Evolutionary conservation across 2,797 vertebrate genomes (phyloP), one percentile per base, ranked within the genome.

Genomic region (Ambastaia sidthimunki): DNA sequence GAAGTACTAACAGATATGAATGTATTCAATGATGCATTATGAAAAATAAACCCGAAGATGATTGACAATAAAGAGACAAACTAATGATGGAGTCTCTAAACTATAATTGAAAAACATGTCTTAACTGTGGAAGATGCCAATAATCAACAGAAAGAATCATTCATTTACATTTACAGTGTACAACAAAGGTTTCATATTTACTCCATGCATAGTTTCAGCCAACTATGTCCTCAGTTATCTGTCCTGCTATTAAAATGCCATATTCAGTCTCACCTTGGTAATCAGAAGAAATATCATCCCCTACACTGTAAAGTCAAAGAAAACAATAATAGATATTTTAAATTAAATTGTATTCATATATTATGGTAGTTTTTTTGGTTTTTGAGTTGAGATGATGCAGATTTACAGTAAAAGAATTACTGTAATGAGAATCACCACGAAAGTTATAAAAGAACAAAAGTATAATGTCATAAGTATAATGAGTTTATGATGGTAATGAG

Each of bases 1-100:
- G 74, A 78, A 84, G 67, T 86, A 86, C 85, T 86, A 84, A 84
- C 85, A 82, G 76, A 80, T 73, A 81, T 81, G 80, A 86, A 84
- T 84, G 85, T 86, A 86, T 69, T 82, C 74, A 82, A 69, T 82
- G 75, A 84, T 84, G 80, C 77, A 84, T 76, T 74, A 76, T 86
- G 78, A 82, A 74, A 82, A 86, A 82, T 85, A 78, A 82, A 73
- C 60, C 59, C 76, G 71, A 82, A 84, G 44, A 81, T 83, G 75
- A 78, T 79, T 81, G 34, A 83, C 74, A 84, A 82, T 83, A 81
- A 86, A 81, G 69, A 80, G 74, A 78, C 66, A 83, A 84, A 86
- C 77, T 72, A 83, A 81, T 79, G 60, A 79, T 23, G 13, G 50
- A 3, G 71, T 78, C 74, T 83, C 67, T 73, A 74, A 83, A 83